Base-by-base conservation (phyloP, 2,888 invertebrate species). In the Tethea ocularis region DNA sequence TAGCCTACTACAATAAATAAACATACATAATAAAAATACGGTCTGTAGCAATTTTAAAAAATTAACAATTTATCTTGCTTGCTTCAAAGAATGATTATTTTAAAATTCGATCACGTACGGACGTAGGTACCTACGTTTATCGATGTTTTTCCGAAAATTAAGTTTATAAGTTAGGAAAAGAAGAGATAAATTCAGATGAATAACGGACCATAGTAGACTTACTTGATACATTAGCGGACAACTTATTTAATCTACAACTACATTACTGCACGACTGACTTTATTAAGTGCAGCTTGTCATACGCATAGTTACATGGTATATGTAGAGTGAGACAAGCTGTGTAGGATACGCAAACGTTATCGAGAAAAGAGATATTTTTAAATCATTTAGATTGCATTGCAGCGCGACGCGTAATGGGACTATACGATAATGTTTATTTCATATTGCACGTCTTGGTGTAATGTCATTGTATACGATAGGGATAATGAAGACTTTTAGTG, bases 281-380 rank as follows among this genome's bases (percentile, higher is more conserved):
- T 61, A 66, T 70, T 75, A 68, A 71, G 59, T 68, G 67, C 68
- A 61, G 66, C 62, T 70, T 68, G 70, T 70, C 71, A 68, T 46
- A 36, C 36, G 8, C 13, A 3, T 33, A 11, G 20, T 20, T 64
- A 56, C 60, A 56, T 59, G 62, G 57, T 63, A 70, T 74, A 78
- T 78, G 68, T 80, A 74, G 80, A 81, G 72, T 81, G 78, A 68
- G 68, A 81, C 78, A 66, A 61, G 53, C 51, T 57, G 59, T 58
- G 57, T 65, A 65, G 64, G 68, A 69, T 67, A 68, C 68, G 65
- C 66, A 61, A 58, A 69, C 60, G 68, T 71, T 76, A 66, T 59
- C 61, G 68, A 61, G 70, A 69, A 73, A 72, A 68, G 67, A 72
- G 64, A 69, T 60, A 72, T 68, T 74, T 46, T 20, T 20, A 46